Base-by-base conservation (phyloP, 2,113 vertebrate genomes). In the Cheirogaleus medius region DNA sequence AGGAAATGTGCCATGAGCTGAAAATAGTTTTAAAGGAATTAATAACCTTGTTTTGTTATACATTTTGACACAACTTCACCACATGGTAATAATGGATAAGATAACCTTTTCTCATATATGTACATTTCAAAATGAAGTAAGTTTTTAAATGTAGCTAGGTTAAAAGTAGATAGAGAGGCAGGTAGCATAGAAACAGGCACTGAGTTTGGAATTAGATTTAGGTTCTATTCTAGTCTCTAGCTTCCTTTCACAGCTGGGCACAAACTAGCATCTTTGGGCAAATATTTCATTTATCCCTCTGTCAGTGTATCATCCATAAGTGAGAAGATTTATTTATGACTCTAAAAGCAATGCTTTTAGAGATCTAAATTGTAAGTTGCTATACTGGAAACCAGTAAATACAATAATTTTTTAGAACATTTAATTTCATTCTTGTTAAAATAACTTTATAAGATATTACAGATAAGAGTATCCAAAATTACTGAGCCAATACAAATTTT, bases 41-140 rank as follows among this genome's bases (percentile, higher is more conserved):
- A 21, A 80, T 80, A 21, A 82, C 27, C 3, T 94, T 77, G 20
- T 74, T 96, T 47, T 82, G 77, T 71, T 91, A 87, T 76, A 74
- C 32, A 49, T 32, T 89, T 84, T 63, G 80, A 81, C 17, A 14
- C n/a, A 97, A 8, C 77, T 90, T 54, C 14, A 69, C 11, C 12
- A 88, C 6, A 10, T 81, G 37, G 34, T 87, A 77, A 96, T 44
- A 47, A 44, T 54, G 54, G 52, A 54, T 54, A 54, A 95, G 93
- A 97, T 91, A 93, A 96, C 6, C 13, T 94, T 9, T 52, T 84
- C 95, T 94, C 92, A n/a, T 83, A 97, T 95, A 17, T 85, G 32
- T 42, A 60, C 17, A 29, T 86, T 94, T 83, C 34, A 77, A 95
- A 97, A 88, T 63, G 49, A 54, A 80, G 56, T 77, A 68, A 42